Evolutionary conservation across 2,113 vertebrate species (phyloP), one percentile per base, ranked within the genome.

Genomic region (Rhizomys pruinosus): DNA sequence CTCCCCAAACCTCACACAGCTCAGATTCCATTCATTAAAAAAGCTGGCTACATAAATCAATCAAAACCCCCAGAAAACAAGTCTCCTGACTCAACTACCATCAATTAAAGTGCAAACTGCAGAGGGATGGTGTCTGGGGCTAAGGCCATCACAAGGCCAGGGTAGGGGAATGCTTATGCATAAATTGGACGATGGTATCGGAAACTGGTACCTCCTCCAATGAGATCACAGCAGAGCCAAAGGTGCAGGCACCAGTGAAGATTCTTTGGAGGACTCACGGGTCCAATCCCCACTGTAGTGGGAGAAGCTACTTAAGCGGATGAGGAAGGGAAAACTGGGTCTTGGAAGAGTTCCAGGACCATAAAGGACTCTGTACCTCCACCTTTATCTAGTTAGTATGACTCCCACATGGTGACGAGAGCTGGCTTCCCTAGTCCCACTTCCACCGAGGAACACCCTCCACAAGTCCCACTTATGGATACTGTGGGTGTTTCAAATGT

Each of bases 71-170:
- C 86, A 87, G 74, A 87, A 87, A 94, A 94, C 79, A 93, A 86
- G 89, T 84, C 77, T 94, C 94, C 59, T 8, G 52, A 93, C 23
- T 37, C 84, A 97, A 92, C 85, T 29, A 39, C 25, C 94, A 92
- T 85, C 15, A 93, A 91, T 90, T 98, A 97, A 98, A 98, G 98
- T 98, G 97, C 97, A 97, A 96, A 97, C 90, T 44, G 89, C 94
- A 97, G 95, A 85, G 64, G 39, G 68, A 61, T 8, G 74, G 85
- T 93, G 71, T 95, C 90, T 93, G 86, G 92, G 87, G 84, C 69
- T 78, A 88, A 90, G 95, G 91, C 94, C 89, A 92, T 92, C 79
- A 88, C 80, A 92, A 93, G 96, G 93, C 86, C 47, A 34, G 92
- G 47, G 29, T 42, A 89, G 1, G 39, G 82, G 52, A 84, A 97